Evolutionary conservation across 2,113 vertebrate genomes (phyloP).

Genomic region (Morone saxatilis): DNA sequence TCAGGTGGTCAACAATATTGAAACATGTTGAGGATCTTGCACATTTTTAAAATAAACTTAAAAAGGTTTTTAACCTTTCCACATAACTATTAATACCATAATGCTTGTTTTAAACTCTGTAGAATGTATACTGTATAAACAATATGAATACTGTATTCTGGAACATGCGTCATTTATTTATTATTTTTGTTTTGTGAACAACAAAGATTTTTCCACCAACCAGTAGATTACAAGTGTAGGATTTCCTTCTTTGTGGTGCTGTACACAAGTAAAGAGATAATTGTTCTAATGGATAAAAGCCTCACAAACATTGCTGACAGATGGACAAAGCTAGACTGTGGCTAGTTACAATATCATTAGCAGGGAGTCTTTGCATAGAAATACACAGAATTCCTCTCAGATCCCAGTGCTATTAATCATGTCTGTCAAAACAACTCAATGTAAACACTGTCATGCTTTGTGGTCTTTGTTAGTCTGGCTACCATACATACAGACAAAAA

Average conservation of each 20-base stretch:
- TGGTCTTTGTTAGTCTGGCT: constrained; percentile 71
- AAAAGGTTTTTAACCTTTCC: neutral
- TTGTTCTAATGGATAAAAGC: neutral
- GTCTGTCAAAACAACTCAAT: constrained; percentile 67
- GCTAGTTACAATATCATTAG: constrained; percentile 20
- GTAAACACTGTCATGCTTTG: constrained; percentile 70
- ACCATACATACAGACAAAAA: constrained; percentile 53
- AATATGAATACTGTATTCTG: neutral
- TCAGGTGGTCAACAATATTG: neutral
- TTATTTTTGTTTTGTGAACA: neutral
- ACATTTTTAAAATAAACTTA: neutral
- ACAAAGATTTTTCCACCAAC: neutral
- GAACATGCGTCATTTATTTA: neutral
- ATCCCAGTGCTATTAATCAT: constrained; percentile 61
- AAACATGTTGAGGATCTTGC: neutral
- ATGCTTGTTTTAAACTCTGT: neutral
- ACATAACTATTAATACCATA: neutral
- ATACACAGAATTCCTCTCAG: constrained; percentile 63
- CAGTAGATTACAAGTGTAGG: neutral
- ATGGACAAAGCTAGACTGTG: constrained; percentile 3
- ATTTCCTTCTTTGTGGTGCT: neutral
- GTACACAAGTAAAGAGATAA: neutral
- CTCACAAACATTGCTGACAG: neutral
- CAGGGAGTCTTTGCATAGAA: constrained; percentile 31
- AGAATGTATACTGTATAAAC: neutral